These are phyloP conservation scores for Cremastinae sp. DNA, from an alignment of 2,888 invertebrate genomes.

Conservation along the genomic window DNA sequence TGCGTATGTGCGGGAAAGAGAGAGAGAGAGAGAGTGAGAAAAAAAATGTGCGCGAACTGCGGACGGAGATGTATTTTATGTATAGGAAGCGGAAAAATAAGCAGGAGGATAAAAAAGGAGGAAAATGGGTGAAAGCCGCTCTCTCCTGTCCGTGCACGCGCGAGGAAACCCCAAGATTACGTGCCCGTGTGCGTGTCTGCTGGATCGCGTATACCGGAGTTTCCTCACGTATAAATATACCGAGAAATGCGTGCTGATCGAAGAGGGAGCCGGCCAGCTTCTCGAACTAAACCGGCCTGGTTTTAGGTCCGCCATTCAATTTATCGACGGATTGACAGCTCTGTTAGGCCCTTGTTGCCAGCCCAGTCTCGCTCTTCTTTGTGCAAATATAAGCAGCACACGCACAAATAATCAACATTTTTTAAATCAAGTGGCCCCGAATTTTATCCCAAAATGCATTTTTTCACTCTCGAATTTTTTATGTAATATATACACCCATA, in stretches of 20 bases:
- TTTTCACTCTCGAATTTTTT: too few relatives aligned
- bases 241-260: constrained; percentile 15
- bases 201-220: constrained; percentile 5
- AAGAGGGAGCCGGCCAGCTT: constrained; percentile 19
- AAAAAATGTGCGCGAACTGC: constrained; percentile 40
- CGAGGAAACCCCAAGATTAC: constrained; percentile 66
- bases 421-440: too few relatives aligned
- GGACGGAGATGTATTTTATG: constrained; percentile 30
- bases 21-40: not conserved
- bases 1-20: constrained; percentile 59
- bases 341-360: constrained; percentile 79
- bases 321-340: constrained; percentile 79
- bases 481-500: too few relatives aligned
- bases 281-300: constrained; percentile 74
- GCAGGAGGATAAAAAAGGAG: constrained; percentile 33
- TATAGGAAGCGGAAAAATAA: constrained; percentile 19
- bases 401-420: constrained; percentile 26
- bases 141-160: constrained; percentile 51
- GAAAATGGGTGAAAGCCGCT: constrained; percentile 42
- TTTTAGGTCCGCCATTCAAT: constrained; percentile 79
- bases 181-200: constrained; percentile 16
- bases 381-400: constrained; percentile 1
- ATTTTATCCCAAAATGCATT: too few relatives aligned
- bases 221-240: constrained; percentile 29
- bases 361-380: constrained; percentile 64